Evolutionary conservation across 1,140 invertebrate species (phyloP).

Genomic region (Homalodisca vitripennis): DNA sequence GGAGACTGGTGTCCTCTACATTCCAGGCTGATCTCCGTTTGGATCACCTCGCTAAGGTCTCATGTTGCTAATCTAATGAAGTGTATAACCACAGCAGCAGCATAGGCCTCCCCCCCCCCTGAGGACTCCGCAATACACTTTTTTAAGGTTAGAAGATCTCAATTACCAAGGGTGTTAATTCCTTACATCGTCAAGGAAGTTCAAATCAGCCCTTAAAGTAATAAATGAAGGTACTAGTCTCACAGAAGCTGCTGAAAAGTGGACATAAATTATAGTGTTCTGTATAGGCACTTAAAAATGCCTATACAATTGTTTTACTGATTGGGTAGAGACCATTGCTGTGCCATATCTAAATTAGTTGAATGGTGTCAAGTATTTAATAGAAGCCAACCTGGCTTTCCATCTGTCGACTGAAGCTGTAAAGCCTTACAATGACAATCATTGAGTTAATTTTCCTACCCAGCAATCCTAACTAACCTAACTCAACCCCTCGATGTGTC

Average conservation of each 20-base stretch:
- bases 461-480: slow-evolving; percentile 48
- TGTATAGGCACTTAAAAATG: slow-evolving; percentile 27
- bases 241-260: background rate
- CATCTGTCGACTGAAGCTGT: slow-evolving; percentile 41
- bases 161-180: too few relatives aligned
- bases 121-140: too few relatives aligned
- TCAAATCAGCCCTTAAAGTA: slow-evolving; percentile 11
- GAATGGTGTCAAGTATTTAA: slow-evolving; percentile 38
- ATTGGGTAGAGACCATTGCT: slow-evolving; percentile 38
- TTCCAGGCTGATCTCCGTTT: too few relatives aligned
- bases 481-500: slow-evolving; percentile 48
- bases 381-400: slow-evolving; percentile 45
- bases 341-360: slow-evolving; percentile 29
- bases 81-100: too few relatives aligned
- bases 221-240: background rate
- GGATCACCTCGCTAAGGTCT: too few relatives aligned
- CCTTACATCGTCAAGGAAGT: too few relatives aligned
- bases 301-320: slow-evolving; percentile 36
- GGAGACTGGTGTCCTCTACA: too few relatives aligned
- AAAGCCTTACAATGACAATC: slow-evolving; percentile 41
- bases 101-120: too few relatives aligned
- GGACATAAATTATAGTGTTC: slow-evolving; percentile 5
- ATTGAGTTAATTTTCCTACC: slow-evolving; percentile 47
- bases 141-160: too few relatives aligned
- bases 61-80: too few relatives aligned